phyloP scores from a whole-genome alignment of 2,888 invertebrate genomes.

The Heliconius erato region DNA sequence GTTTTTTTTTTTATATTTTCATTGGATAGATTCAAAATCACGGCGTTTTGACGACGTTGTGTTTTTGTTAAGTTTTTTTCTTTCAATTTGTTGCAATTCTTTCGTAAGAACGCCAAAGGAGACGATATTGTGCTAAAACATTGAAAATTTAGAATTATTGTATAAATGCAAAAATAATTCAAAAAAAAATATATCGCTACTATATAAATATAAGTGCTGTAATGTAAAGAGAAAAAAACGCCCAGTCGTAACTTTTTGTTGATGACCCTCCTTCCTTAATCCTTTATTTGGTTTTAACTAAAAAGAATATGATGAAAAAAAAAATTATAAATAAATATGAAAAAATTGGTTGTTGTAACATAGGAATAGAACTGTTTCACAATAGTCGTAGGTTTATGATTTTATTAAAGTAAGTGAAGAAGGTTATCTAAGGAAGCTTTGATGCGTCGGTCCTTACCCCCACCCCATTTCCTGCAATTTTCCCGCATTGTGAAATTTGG shows the following conservation, averaged over 20 bases:
- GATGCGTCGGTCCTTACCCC: constrained; percentile 55
- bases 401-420: constrained; percentile 63
- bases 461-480: constrained; percentile 32
- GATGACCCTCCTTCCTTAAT: constrained; percentile 1
- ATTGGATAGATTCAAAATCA: constrained; percentile 54
- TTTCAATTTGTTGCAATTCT: constrained; percentile 79
- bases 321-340: constrained; percentile 37
- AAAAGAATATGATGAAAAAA: constrained; percentile 46
- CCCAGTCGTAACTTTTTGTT: constrained; percentile 49
- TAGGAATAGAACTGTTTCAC: constrained; percentile 63
- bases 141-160: constrained; percentile 68
- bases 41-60: constrained; percentile 53
- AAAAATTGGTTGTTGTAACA: constrained; percentile 79
- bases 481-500: constrained; percentile 54
- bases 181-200: constrained; percentile 76
- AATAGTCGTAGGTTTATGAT: constrained; percentile 59
- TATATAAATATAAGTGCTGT: constrained; percentile 64
- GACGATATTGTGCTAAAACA: constrained; percentile 68
- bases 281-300: constrained; percentile 45
- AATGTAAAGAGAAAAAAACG: constrained; percentile 54
- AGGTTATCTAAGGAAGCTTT: constrained; percentile 73
- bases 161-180: constrained; percentile 76
- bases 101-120: constrained; percentile 82
- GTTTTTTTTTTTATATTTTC: background rate
- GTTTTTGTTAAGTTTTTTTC: constrained; percentile 78